Evolutionary conservation across 2,797 vertebrate species (phyloP).

Genomic region (Antennarius maculatus): DNA sequence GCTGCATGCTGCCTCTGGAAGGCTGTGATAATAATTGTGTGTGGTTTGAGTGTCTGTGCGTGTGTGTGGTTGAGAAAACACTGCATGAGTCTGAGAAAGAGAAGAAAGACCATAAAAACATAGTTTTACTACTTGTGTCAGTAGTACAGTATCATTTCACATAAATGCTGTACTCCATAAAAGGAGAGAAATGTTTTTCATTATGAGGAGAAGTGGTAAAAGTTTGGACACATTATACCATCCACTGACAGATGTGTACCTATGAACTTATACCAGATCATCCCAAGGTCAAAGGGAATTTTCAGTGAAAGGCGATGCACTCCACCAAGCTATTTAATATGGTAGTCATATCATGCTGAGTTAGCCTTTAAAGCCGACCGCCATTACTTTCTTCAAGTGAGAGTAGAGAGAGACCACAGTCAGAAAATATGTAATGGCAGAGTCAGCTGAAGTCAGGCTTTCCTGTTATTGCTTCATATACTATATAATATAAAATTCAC

Average conservation of each 20-base stretch:
- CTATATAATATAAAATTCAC: constrained; percentile 54
- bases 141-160: constrained; percentile 54
- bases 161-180: constrained; percentile 41
- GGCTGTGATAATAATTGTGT: constrained; percentile 70
- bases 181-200: constrained; percentile 57
- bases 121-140: constrained; percentile 52
- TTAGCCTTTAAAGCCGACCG: constrained; percentile 62
- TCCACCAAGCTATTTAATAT: constrained; percentile 54
- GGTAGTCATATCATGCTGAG: constrained; percentile 66
- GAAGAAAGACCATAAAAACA: constrained; percentile 48
- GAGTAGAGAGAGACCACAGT: constrained; percentile 69
- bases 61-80: constrained; percentile 22
- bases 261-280: constrained; percentile 54
- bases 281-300: constrained; percentile 61
- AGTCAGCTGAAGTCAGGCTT: constrained; percentile 55
- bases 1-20: constrained; percentile 69
- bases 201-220: constrained; percentile 42
- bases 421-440: constrained; percentile 50
- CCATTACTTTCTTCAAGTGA: constrained; percentile 56
- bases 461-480: constrained; percentile 59
- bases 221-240: constrained; percentile 41
- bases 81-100: constrained; percentile 52
- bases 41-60: constrained; percentile 34
- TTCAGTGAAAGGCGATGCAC: constrained; percentile 46
- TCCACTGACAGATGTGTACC: constrained; percentile 52